Percentiles rank a stretch among this genome's conserved stretches.
Conservation (phyloP, 2,797 vertebrate species). For the Sandelia bainsii region DNA sequence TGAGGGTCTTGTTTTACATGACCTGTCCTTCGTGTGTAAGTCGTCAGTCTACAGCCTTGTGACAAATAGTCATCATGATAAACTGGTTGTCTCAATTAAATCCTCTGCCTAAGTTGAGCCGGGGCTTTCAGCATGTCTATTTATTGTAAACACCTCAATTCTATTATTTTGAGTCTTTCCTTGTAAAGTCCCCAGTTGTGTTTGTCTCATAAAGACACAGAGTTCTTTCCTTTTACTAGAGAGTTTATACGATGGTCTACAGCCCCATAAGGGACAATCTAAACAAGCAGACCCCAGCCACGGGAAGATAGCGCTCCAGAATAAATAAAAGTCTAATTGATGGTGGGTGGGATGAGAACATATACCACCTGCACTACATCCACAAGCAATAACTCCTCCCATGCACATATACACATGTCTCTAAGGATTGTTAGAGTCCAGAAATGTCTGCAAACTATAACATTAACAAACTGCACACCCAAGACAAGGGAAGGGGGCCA, state of each 20-base stretch:
- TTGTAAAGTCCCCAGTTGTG: conserved; percentile 33
- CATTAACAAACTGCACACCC: conserved; percentile 27
- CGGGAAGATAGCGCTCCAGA: conserved; percentile 29
- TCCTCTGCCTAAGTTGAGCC: background rate
- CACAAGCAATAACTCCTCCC: conserved; percentile 16
- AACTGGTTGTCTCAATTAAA: conserved; percentile 2
- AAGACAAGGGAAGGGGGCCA: background rate
- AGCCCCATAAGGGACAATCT: conserved; percentile 42
- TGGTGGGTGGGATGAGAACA: conserved; percentile 39
- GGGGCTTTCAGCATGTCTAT: conserved; percentile 1
- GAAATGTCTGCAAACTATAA: conserved; percentile 13
- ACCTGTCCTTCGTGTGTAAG: background rate
- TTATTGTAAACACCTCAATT: conserved; percentile 22
- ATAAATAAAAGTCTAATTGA: conserved; percentile 45
- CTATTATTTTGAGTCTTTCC: conserved; percentile 23
- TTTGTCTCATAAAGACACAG: conserved; percentile 46
- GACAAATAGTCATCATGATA: background rate
- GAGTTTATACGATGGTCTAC: conserved; percentile 34
- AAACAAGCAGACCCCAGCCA: conserved; percentile 42
- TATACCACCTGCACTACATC: conserved; percentile 46
- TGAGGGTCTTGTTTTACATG: conserved; percentile 12
- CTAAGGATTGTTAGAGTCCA: conserved; percentile 13
- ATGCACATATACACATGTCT: conserved; percentile 5
- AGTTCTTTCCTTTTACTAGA: conserved; percentile 36
- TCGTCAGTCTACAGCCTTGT: background rate